Evolutionary conservation across 2,113 vertebrate genomes (phyloP).

Genomic region (Etheostoma cragini): DNA sequence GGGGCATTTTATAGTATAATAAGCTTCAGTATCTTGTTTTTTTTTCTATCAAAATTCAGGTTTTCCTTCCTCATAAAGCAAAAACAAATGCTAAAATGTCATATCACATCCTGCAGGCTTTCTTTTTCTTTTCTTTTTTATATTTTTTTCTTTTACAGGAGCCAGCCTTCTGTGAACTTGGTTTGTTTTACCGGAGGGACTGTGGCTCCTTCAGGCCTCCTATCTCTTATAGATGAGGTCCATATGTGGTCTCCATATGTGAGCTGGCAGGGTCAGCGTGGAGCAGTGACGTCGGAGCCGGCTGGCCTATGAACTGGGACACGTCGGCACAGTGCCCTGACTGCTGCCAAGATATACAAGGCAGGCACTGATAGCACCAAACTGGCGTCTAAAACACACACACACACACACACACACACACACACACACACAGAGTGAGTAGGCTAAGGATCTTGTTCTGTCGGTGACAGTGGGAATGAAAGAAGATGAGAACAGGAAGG

Average conservation of each 20-base stretch:
- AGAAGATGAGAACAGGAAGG: conserved; percentile 60
- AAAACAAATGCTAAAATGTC: conserved; percentile 56
- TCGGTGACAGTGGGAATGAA: conserved; percentile 65
- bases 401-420: conserved; percentile 18
- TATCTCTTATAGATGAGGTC: conserved; percentile 78
- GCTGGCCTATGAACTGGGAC: conserved; percentile 74
- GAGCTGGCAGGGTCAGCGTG: conserved; percentile 69
- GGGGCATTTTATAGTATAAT: neutral
- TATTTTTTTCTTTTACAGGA: conserved; percentile 4
- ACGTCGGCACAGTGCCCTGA: conserved; percentile 57
- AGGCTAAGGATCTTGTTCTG: conserved; percentile 45
- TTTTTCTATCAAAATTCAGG: neutral
- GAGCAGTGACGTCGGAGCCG: conserved; percentile 54
- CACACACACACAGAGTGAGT: conserved; percentile 24
- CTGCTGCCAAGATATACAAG: conserved; percentile 73
- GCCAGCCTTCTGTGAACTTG: conserved; percentile 40
- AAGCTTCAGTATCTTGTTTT: neutral
- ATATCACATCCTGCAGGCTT: conserved; percentile 37
- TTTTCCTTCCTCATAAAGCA: neutral
- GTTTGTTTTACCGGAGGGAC: conserved; percentile 43
- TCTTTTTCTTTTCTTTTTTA: too few relatives aligned
- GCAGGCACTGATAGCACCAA: conserved; percentile 62
- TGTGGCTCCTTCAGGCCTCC: conserved; percentile 52
- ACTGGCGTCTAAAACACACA: neutral
- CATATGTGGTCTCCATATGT: conserved; percentile 79